A percentile compares a stretch with the other conserved stretches of the same genome.
Conservation (phyloP, 2,888 invertebrate species). For the Cataglyphis livida region DNA sequence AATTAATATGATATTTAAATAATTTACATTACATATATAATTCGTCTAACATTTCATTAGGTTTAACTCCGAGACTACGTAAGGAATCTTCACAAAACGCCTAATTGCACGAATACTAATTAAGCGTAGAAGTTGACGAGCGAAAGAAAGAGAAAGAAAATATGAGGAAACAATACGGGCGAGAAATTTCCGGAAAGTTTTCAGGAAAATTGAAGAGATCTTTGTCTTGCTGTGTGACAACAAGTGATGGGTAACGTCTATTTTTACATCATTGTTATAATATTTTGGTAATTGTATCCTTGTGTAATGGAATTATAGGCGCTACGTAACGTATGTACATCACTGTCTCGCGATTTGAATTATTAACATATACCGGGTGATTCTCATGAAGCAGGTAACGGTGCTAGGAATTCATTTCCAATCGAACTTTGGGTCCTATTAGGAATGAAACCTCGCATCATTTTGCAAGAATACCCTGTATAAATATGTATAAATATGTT, state of each 20-base stretch:
- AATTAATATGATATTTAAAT: constrained; percentile 3
- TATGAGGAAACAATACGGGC: constrained; percentile 39
- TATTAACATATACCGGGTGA: constrained; percentile 67
- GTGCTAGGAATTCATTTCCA: not conserved
- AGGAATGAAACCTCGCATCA: not conserved
- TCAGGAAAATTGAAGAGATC: constrained; percentile 17
- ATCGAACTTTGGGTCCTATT: not conserved
- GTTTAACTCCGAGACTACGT: constrained; percentile 1
- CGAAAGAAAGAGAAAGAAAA: constrained; percentile 26
- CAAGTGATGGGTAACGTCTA: constrained; percentile 81
- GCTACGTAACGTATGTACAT: constrained; percentile 69
- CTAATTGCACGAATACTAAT: constrained; percentile 50
- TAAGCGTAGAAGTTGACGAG: constrained; percentile 27
- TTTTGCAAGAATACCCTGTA: constrained; percentile 28
- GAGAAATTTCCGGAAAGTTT: constrained; percentile 31
- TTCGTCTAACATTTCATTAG: not conserved
- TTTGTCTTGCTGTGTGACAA: constrained; percentile 58
- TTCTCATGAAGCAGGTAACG: not conserved
- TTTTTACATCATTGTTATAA: constrained; percentile 87
- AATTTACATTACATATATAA: constrained; percentile 4
- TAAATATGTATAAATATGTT: constrained; percentile 74
- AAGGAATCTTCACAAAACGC: constrained; percentile 23
- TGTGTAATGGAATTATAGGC: constrained; percentile 72
- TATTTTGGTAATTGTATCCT: constrained; percentile 82
- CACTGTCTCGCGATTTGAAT: constrained; percentile 79